A percentile compares a stretch with the other conserved stretches of the same genome.
Conservation (phyloP, 23 tunicate species). For the Ciona savignyi region DNA sequence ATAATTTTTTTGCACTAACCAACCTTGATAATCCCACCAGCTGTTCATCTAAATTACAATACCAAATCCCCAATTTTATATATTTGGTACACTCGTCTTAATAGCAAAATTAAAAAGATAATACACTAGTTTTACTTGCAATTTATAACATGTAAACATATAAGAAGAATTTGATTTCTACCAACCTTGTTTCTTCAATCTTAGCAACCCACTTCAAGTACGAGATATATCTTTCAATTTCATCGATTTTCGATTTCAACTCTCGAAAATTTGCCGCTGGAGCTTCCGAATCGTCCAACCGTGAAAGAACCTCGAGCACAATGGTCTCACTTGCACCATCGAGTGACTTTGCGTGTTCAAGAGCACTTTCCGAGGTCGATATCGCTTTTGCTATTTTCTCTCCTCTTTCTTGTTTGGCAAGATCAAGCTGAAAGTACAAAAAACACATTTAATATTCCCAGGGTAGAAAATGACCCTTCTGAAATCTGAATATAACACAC, state of each 20-base stretch:
- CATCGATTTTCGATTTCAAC: conserved; percentile 20
- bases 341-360: background rate
- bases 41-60: too few species aligned
- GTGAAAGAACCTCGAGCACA: background rate
- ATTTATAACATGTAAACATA: too few species aligned
- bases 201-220: conserved; percentile 55
- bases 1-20: too few species aligned
- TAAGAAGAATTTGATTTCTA: too few species aligned
- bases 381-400: background rate
- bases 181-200: conserved; percentile 70
- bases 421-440: background rate
- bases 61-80: too few species aligned
- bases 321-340: background rate
- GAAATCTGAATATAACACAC: too few species aligned
- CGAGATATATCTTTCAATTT: conserved; percentile 38
- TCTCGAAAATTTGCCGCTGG: background rate
- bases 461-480: too few species aligned
- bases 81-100: too few species aligned
- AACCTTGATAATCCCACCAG: too few species aligned
- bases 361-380: background rate
- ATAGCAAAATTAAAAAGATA: too few species aligned
- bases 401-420: background rate
- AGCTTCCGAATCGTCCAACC: background rate
- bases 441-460: too few species aligned
- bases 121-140: too few species aligned